These are phyloP conservation scores for Chymomyza caudatula DNA, from an alignment of 2,888 invertebrate genomes.

Conservation along the genomic window DNA sequence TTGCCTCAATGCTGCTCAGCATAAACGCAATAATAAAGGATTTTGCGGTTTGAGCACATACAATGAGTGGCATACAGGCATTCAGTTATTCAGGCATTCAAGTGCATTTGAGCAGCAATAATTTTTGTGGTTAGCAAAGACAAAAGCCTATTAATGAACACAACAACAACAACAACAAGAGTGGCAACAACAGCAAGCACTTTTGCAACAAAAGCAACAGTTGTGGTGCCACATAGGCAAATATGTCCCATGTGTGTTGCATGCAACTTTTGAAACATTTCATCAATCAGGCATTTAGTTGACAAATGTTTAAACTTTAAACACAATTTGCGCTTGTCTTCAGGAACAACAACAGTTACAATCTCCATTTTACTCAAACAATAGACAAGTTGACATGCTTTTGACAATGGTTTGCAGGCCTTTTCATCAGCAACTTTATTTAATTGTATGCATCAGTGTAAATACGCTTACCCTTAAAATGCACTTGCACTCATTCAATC, in stretches of 20 bases:
- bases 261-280: constrained; percentile 45
- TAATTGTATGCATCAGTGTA: no score
- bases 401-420: constrained; percentile 3
- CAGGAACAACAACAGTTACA: background rate
- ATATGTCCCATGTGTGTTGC: constrained; percentile 35
- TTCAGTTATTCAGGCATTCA: constrained; percentile 38
- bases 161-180: constrained; percentile 19
- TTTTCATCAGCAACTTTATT: constrained; percentile 15
- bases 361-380: constrained; percentile 1
- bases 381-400: constrained; percentile 13
- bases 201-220: background rate
- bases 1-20: constrained; percentile 4
- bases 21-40: constrained; percentile 43
- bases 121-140: constrained; percentile 71
- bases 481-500: no score
- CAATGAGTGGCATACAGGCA: constrained; percentile 38
- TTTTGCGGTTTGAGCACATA: constrained; percentile 51
- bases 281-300: constrained; percentile 56
- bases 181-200: background rate
- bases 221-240: background rate
- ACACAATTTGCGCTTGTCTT: no score
- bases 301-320: constrained; percentile 48
- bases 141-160: constrained; percentile 69
- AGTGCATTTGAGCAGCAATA: constrained; percentile 73
- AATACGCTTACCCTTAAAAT: no score